These are phyloP conservation scores for Calameuta pallipes DNA, from an alignment of 2,888 invertebrate genomes.

Conservation along the genomic window DNA sequence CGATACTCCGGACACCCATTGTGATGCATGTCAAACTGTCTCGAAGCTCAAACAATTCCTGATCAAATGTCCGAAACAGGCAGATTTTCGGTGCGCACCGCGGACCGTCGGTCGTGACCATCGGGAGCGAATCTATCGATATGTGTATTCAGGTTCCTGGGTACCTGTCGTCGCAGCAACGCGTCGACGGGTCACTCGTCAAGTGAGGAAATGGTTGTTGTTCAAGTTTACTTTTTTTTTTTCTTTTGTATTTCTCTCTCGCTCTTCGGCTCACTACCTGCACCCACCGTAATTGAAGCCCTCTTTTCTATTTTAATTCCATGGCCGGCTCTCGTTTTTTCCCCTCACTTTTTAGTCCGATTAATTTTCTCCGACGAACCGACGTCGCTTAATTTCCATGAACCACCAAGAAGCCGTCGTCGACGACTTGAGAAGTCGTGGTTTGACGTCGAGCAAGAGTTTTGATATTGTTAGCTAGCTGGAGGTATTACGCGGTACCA, in stretches of 20 bases:
- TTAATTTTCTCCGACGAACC: background rate
- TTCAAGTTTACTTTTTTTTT: background rate
- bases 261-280: background rate
- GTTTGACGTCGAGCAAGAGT: background rate
- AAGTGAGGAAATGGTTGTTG: background rate
- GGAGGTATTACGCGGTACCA: conserved; percentile 6
- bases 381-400: background rate
- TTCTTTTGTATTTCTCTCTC: background rate
- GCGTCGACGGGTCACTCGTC: background rate
- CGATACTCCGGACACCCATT: conserved; percentile 3
- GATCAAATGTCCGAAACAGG: background rate
- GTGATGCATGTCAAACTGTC: conserved; percentile 1
- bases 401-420: background rate
- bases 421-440: background rate
- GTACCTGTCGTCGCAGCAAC: background rate
- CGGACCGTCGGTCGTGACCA: background rate
- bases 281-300: background rate
- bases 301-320: background rate
- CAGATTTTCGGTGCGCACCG: background rate
- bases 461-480: background rate
- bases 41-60: background rate
- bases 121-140: background rate
- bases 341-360: background rate
- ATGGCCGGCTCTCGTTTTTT: background rate
- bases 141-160: background rate